Conservation (phyloP, 2,797 vertebrate species). For the Emydoidea blandingii region DNA sequence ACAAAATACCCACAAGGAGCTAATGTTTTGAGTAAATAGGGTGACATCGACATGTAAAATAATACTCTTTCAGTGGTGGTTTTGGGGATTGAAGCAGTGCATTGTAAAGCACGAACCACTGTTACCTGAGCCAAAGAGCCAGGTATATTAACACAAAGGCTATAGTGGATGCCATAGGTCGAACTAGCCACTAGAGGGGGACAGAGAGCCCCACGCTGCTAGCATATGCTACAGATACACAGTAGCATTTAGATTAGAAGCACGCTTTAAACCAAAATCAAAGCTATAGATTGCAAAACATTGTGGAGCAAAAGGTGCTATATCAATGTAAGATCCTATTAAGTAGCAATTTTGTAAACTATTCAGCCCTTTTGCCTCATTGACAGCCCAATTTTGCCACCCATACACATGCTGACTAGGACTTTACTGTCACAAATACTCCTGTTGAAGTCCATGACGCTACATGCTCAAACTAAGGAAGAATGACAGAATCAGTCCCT, state of each 20-base stretch:
- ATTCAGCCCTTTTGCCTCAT: background rate
- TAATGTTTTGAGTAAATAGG: too few relatives aligned
- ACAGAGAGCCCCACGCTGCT: background rate
- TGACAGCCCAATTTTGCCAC: background rate
- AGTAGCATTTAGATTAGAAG: background rate
- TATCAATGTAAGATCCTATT: background rate
- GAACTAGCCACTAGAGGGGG: background rate
- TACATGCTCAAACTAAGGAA: background rate
- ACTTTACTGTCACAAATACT: background rate
- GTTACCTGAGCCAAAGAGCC: too few relatives aligned
- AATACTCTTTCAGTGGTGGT: too few relatives aligned
- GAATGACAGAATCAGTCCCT: conserved; percentile 26
- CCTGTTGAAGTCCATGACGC: background rate
- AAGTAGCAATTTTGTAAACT: background rate
- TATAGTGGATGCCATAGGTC: too few relatives aligned
- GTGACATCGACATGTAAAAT: too few relatives aligned
- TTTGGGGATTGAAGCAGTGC: too few relatives aligned
- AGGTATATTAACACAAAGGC: too few relatives aligned
- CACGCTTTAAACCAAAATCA: background rate
- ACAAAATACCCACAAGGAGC: too few relatives aligned
- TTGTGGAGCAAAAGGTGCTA: background rate
- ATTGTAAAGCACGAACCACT: too few relatives aligned
- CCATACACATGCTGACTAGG: background rate
- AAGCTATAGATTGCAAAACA: too few relatives aligned
- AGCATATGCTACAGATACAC: background rate